A percentile compares a stretch with the other conserved stretches of the same genome.
phyloP scores from a whole-genome alignment of 2,113 vertebrate genomes.

The Ceyx melanurus region DNA sequence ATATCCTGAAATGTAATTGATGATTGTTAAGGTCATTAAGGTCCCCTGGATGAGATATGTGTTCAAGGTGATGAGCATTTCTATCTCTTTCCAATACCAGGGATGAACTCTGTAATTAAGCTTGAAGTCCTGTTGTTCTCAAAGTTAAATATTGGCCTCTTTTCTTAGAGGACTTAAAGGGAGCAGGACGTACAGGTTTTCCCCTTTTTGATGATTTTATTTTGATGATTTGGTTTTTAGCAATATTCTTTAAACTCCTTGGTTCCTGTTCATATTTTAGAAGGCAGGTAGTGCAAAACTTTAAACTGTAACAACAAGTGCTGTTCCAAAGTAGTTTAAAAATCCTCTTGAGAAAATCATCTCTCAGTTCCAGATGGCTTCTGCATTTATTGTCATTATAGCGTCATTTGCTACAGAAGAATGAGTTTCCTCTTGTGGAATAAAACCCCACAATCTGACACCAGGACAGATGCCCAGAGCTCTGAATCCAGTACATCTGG shows the following conservation, averaged over 20 bases:
- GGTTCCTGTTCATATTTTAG: background rate
- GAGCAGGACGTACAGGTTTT: background rate
- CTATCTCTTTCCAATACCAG: rapidly evolving
- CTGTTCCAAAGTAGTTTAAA: background rate
- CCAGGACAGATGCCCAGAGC: background rate
- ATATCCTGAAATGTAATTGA: background rate
- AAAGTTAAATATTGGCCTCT: background rate
- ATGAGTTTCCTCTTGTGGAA: background rate
- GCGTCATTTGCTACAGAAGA: background rate
- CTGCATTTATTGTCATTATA: background rate
- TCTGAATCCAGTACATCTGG: background rate
- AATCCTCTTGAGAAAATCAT: conserved; percentile 4
- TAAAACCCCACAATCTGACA: background rate
- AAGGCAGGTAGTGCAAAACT: background rate
- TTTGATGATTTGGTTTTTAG: background rate
- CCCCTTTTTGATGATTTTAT: background rate
- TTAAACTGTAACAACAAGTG: background rate
- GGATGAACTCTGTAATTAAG: background rate
- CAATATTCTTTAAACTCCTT: background rate
- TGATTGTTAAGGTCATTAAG: background rate
- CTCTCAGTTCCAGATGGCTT: background rate
- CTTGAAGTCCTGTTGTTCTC: background rate
- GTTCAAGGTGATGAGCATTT: background rate
- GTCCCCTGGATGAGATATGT: background rate
- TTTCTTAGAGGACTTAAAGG: background rate